Conservation (phyloP, 2,113 vertebrate species). For the Corythaeola cristata region DNA sequence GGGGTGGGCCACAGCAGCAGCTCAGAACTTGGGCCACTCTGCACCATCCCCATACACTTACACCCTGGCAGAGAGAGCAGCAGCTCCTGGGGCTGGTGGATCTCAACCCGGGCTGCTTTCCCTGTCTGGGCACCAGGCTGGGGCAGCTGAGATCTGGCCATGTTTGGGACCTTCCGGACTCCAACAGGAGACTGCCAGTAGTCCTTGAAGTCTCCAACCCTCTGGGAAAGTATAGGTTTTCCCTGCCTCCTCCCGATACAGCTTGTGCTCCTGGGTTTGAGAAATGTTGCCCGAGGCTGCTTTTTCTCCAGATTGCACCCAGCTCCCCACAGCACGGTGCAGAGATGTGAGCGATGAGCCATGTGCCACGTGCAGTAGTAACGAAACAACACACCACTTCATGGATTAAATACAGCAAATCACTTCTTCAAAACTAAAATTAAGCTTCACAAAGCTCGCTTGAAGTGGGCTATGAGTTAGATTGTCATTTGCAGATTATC, state of each 20-base stretch:
- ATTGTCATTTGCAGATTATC: not conserved
- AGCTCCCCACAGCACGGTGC: not conserved
- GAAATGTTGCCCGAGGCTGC: not conserved
- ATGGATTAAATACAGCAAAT: not conserved
- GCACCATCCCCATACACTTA: not conserved
- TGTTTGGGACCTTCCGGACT: not conserved
- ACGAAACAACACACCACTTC: not conserved
- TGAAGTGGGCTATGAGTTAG: not conserved
- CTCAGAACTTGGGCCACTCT: not conserved
- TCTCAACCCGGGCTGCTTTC: not conserved
- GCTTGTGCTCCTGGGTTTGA: not conserved
- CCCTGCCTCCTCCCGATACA: not conserved
- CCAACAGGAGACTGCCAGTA: not conserved
- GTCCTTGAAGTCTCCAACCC: not conserved
- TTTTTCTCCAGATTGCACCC: fast-evolving
- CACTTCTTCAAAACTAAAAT: not conserved
- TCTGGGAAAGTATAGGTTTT: not conserved
- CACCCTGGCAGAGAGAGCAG: not conserved
- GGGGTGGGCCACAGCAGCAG: not conserved
- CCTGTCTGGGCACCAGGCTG: not conserved
- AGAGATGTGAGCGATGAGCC: fast-evolving
- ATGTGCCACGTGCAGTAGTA: not conserved
- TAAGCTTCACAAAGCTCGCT: not conserved
- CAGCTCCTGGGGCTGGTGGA: not conserved
- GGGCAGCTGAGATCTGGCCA: not conserved